Base-by-base conservation (phyloP, 1,140 invertebrate species). In the Neodiprion virginianus region DNA sequence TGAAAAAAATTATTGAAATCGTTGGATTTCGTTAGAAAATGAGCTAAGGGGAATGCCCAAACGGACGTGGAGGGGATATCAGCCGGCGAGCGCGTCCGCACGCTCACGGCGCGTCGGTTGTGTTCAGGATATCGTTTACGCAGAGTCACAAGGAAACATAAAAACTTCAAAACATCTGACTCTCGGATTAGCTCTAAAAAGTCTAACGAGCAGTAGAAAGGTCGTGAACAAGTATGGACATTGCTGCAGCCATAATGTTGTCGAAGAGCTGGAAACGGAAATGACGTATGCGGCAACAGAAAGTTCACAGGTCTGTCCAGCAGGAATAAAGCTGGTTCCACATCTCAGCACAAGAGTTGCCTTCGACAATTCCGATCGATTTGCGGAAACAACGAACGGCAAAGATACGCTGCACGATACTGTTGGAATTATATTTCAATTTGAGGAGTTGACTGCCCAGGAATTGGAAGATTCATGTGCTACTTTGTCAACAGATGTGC, bases 331-430 rank as follows among this genome's bases (percentile, higher is more conserved):
- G 71, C 73, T 72, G 74, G 21, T 48, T 47, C 67, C 74, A 47
- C 65, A 79, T 61, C 72, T 83, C 10, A 77, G 67, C 50, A 84
- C 81, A 72, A 77, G 74, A 69, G 72, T 84, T 23, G 81, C 80
- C 40, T 87, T 78, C 72, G 84, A 84, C 72, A 85, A 85, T 79
- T 86, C 79, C 69, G 82, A 86, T 76, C 71, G 81, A 49, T 86
- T 83, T 72, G 85, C 84, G 49, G 85, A 89, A 70, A 88, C 86
- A 17, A 40, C 75, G 8, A 82, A 74, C 78, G 86, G 85, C 67
- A 86, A 84, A 79, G 85, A 84, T 23, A 88, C 86, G 72, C 72
- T 88, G n/a, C 67, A 75, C 48, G 75, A 75, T 28, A 75, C 74
- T 48, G 74, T 74, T 21, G 69, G 47, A 7, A 74, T 74, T 48